A percentile compares a stretch with the other conserved stretches of the same genome.
These are phyloP conservation scores for Seira sanloemensis DNA, from an alignment of 2,888 invertebrate species.

Conservation along the genomic window DNA sequence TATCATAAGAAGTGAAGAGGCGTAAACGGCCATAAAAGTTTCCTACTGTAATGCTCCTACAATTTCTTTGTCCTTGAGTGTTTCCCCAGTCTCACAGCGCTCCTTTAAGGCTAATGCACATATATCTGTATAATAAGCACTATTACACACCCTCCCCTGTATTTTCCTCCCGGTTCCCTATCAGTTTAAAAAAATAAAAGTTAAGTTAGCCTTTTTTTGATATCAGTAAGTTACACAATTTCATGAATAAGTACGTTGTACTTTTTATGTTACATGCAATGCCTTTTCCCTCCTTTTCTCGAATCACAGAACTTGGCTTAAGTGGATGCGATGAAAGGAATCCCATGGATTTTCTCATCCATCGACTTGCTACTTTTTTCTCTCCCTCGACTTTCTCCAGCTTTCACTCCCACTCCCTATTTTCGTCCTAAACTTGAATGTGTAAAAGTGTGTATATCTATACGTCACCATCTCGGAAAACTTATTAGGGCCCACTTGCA, in stretches of 20 bases:
- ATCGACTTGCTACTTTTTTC: slow-evolving; percentile 46
- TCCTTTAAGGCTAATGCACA: too few species aligned
- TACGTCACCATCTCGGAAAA: slow-evolving; percentile 23
- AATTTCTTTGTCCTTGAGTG: slow-evolving; percentile 22
- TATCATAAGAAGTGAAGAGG: slow-evolving; percentile 58
- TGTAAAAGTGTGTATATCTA: background rate
- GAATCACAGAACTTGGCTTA: slow-evolving; percentile 58
- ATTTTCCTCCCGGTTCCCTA: background rate
- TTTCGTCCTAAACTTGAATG: slow-evolving; percentile 17
- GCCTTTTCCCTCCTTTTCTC: background rate
- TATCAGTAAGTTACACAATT: slow-evolving; percentile 14
- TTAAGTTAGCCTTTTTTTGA: background rate
- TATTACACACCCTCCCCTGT: background rate
- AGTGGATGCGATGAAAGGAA: slow-evolving; percentile 63
- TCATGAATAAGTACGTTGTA: background rate
- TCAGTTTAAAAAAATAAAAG: background rate
- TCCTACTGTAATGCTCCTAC: slow-evolving; percentile 51
- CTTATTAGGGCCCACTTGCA: slow-evolving; percentile 62
- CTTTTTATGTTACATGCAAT: background rate
- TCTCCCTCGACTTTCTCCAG: background rate
- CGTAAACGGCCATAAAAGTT: slow-evolving; percentile 61
- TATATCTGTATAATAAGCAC: background rate
- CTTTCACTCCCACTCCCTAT: slow-evolving; percentile 7
- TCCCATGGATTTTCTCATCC: slow-evolving; percentile 60
- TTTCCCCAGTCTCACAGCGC: slow-evolving; percentile 8